Base-by-base conservation (phyloP, 1,140 invertebrate species). In the Drosophila neocordata region DNA sequence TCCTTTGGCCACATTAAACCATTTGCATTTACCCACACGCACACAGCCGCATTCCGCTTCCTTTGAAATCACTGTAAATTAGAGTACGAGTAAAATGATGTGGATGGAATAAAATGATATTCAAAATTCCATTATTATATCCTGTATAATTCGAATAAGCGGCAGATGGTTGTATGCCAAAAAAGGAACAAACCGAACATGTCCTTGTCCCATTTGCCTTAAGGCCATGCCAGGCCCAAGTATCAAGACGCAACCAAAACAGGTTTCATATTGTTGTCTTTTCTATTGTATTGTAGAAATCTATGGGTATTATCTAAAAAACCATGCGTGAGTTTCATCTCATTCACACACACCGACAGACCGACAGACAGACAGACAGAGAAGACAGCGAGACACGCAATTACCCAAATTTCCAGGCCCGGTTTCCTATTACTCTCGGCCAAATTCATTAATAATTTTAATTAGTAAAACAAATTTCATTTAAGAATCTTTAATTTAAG, bases 1-100 rank as follows among this genome's bases (percentile, higher is more conserved):
- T 13, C 97, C 97, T 92, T 98, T 97, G 69, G 96, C 96, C 44
- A 97, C 96, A 90, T 98, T 98, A 92, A 97, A 98, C 97, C 97
- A 98, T 93, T 98, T 98, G 93, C 96, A 97, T 90, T 94, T 94
- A 34, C 97, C 97, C 87, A 94, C 93, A 61, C 95, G 93, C 62
- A 93, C 93, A 61, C 93, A 94, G 69, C 77, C 82, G 77, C 88
- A 90, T 80, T 89, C 87, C 58, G 41, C 7, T 20, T 77, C 73
- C 7, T 44, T 62, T 44, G 79, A 69, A 70, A 37, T 65, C 18
- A 22, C 72, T 83, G 55, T 34, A 48, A n/a, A 51, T 3, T 1
- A 58, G 11, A 31, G n/a, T 31, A 2, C 7, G 13, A 55, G 27
- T 15, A 18, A 15, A 2, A 15, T 15, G 13, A n/a, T 65, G 2